phyloP scores from a whole-genome alignment of 2,888 invertebrate genomes.

The Craniophora ligustri region DNA sequence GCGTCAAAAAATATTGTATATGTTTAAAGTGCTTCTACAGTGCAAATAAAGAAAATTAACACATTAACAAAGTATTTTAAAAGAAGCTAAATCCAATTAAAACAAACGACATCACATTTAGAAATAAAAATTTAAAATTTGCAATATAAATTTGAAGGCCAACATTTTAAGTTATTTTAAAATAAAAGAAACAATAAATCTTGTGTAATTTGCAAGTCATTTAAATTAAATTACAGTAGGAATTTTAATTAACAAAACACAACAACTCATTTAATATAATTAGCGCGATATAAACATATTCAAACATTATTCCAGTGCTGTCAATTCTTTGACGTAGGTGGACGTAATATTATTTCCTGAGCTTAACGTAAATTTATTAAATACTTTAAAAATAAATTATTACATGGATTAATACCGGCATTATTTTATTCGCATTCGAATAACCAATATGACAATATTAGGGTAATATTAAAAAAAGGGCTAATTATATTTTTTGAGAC shows the following conservation, averaged over 20 bases:
- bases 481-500: background rate
- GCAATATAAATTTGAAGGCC: background rate
- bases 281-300: background rate
- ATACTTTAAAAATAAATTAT: too few species aligned
- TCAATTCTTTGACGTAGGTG: too few species aligned
- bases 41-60: constrained; percentile 37
- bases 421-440: too few species aligned
- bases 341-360: too few species aligned
- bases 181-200: background rate
- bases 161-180: constrained; percentile 5
- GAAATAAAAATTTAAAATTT: constrained; percentile 9
- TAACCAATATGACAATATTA: background rate
- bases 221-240: background rate
- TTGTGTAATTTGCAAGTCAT: background rate
- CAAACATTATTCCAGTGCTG: too few species aligned
- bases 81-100: constrained; percentile 31
- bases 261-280: background rate
- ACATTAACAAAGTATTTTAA: constrained; percentile 19
- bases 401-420: too few species aligned
- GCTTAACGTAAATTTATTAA: too few species aligned
- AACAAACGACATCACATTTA: constrained; percentile 43
- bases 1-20: background rate
- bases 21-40: constrained; percentile 30
- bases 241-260: background rate
- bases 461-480: too few species aligned